Evolutionary conservation across 2,797 vertebrate genomes (phyloP).

Genomic region (Semotilus atromaculatus): DNA sequence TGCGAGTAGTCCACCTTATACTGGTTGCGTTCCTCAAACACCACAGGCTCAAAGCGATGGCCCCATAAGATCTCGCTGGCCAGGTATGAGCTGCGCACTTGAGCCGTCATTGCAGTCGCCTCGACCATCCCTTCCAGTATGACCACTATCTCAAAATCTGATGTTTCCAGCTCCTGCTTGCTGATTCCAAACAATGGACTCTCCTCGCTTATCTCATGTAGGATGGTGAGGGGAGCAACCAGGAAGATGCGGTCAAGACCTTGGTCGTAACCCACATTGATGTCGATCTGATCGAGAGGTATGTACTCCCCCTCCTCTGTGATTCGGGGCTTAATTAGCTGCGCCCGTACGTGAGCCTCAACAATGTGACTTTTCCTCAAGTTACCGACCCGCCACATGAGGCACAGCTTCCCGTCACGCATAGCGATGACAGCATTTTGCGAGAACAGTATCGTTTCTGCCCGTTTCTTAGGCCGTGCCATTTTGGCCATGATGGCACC

Average conservation of each 20-base stretch:
- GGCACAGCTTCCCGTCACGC: conserved; percentile 90
- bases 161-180: conserved; percentile 88
- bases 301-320: conserved; percentile 96
- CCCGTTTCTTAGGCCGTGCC: conserved; percentile 95
- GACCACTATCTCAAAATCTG: conserved; percentile 95
- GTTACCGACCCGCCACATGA: conserved; percentile 96
- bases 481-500: conserved; percentile 99
- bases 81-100: conserved; percentile 94
- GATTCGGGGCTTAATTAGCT: conserved; percentile 92
- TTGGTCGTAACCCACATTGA: conserved; percentile 95
- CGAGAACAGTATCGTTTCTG: conserved; percentile 93
- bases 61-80: conserved; percentile 94
- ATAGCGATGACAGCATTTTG: conserved; percentile 90
- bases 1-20: conserved; percentile 95
- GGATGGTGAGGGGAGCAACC: conserved; percentile 91
- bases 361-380: conserved; percentile 96
- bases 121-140: conserved; percentile 97
- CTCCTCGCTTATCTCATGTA: conserved; percentile 94
- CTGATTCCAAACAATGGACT: conserved; percentile 94
- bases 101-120: conserved; percentile 96
- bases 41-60: conserved; percentile 91
- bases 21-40: conserved; percentile 93
- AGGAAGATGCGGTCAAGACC: conserved; percentile 94
- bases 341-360: conserved; percentile 93
- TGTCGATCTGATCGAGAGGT: conserved; percentile 94